Evolutionary conservation across 2,113 vertebrate genomes (phyloP).

Genomic region (Hippocampus barbouri): DNA sequence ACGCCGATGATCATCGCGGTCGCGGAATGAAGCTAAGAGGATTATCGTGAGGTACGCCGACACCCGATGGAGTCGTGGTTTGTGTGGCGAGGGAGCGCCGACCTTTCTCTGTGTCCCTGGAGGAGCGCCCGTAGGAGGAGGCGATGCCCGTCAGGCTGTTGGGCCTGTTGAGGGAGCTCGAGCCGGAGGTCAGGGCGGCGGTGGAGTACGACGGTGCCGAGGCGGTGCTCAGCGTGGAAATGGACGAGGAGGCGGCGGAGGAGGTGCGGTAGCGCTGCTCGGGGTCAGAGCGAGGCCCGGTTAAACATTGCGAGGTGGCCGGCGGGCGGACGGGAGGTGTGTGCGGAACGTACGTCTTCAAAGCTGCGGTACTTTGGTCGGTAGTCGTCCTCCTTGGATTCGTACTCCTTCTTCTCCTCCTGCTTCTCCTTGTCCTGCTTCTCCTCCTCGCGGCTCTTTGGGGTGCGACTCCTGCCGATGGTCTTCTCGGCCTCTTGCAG

Average conservation of each 20-base stretch:
- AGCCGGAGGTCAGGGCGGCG: slow-evolving; percentile 72
- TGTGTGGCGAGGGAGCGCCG: not conserved
- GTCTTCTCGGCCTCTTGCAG: slow-evolving; percentile 99
- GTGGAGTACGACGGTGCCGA: slow-evolving; percentile 73
- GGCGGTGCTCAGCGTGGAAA: slow-evolving; percentile 68
- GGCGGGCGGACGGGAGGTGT: not conserved
- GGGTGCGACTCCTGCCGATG: slow-evolving; percentile 84
- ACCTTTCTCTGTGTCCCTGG: slow-evolving; percentile 92
- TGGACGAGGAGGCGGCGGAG: slow-evolving; percentile 72
- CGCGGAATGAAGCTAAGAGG: not conserved
- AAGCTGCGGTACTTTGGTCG: slow-evolving; percentile 86
- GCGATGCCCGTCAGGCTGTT: slow-evolving; percentile 88
- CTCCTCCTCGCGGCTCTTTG: slow-evolving; percentile 86
- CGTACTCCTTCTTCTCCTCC: slow-evolving; percentile 90
- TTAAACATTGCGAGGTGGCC: not conserved
- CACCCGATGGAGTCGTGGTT: not conserved
- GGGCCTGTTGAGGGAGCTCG: slow-evolving; percentile 73
- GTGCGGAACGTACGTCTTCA: slow-evolving; percentile 79
- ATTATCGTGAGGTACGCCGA: not conserved
- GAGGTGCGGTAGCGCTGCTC: slow-evolving; percentile 82
- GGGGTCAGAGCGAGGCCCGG: not conserved
- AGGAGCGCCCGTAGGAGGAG: slow-evolving; percentile 85
- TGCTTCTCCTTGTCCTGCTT: slow-evolving; percentile 94
- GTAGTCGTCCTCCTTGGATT: slow-evolving; percentile 92
- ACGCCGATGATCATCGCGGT: not conserved